Base-by-base conservation (phyloP, 1,140 invertebrate species). In the Paracyclopina nana region DNA sequence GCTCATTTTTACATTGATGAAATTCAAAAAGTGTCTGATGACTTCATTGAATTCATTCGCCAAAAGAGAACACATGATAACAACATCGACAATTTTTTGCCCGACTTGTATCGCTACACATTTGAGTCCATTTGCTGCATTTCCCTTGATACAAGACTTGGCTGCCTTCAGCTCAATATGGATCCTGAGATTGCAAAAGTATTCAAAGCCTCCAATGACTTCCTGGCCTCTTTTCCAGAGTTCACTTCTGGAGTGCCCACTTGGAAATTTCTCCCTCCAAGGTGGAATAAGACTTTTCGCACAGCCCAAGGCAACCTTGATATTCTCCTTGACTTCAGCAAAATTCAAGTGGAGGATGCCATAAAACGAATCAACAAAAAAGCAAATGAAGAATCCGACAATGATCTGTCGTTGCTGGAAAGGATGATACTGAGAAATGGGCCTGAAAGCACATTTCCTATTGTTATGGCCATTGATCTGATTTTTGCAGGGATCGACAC, bases 401-500 rank as follows among this genome's bases (percentile, higher is more conserved):
- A n/a, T 12, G 25, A 45, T 2, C 16, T 45, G 3, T 22, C 18
- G 3, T 14, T 45, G 18, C 43, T 45, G 14, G 18, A 45, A 12
- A 45, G 24, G 43, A n/a, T 45, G 14, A 45, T 45, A 18, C 24
- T 22, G 6, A 45, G 24, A 22, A 22, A 26, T 45, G 43, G 43
- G 24, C 6, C 24, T n/a, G 24, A 28, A n/a, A 18, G 14, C 43
- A 45, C 16, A 12, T 18, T 45, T 12, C 43, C 43, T 45, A n/a
- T 22, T 6, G 43, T 45, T 14, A 45, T 45, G 43, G 43, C 43
- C 18, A 18, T 45, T 14, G 43, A 45, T 45, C n/a, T 26, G 18
- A 45, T 45, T 20, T n/a, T 24, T 2, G 43, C 43, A 18, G 43
- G 43, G 2, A 45, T 45, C 12, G 43, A 45, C 25, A 45, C 43